Conservation (phyloP, 2,888 invertebrate genomes). For the Tenodera sinensis region DNA sequence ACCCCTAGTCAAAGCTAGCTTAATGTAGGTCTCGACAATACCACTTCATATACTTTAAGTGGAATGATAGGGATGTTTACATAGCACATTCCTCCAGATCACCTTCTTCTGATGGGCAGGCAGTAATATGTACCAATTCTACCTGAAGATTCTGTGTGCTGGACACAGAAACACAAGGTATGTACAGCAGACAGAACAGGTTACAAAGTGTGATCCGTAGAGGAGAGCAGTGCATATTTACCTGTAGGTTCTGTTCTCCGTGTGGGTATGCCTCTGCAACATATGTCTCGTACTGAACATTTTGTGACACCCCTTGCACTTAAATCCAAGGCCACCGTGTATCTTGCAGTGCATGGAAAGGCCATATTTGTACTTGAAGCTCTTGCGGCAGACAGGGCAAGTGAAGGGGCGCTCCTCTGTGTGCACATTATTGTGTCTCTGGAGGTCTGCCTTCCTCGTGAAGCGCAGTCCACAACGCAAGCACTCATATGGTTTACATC, state of each 20-base stretch:
- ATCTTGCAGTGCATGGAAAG: neutral
- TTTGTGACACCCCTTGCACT: neutral
- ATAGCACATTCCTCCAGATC: too few species aligned
- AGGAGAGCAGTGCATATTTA: neutral
- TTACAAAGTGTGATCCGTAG: too few species aligned
- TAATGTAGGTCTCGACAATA: too few species aligned
- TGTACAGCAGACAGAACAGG: too few species aligned
- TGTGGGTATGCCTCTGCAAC: neutral
- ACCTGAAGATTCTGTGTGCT: too few species aligned
- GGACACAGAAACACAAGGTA: too few species aligned
- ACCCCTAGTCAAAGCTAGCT: too few species aligned
- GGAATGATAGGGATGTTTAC: too few species aligned
- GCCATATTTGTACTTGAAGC: conserved; percentile 8
- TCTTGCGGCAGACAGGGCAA: neutral
- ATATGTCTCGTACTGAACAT: neutral
- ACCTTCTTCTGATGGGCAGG: too few species aligned
- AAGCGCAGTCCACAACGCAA: neutral
- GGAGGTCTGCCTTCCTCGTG: neutral
- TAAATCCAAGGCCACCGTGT: neutral
- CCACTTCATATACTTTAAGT: too few species aligned
- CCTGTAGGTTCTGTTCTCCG: neutral
- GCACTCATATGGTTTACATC: neutral
- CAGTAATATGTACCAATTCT: too few species aligned
- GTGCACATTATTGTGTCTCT: conserved; percentile 1
- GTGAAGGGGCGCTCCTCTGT: neutral